Evolutionary conservation across 2,888 invertebrate genomes (phyloP), one percentile per base, ranked within the genome.

Genomic region (Brenthis hecate): DNA sequence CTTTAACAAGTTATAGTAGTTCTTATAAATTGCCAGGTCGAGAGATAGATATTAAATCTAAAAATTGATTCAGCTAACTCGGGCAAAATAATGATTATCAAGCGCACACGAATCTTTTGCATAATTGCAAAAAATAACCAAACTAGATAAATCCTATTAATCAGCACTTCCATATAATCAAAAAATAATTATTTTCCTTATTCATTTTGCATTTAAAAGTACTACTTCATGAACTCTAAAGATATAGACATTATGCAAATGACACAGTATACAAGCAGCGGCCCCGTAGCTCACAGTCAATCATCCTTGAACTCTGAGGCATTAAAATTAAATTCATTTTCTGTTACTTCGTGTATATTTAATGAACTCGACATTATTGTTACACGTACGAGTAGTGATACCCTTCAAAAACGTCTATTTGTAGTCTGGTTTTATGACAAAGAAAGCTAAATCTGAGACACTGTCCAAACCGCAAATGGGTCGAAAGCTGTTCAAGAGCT

Each of bases 301-400:
- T 80, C 84, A 78, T 76, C 84, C 86, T 85, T 87, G 86, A 87
- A 85, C 87, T 75, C 72, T 56, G 57, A 67, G 63, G 74, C 75
- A 79, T 83, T 81, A 78, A 83, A 79, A 36, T 53, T 43, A 62
- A 61, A 62, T 53, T 51, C 32, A 36, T 53, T 62, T 62, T 62
- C 19, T 53, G 36, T 53, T 62, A 36, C 32, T 16, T 14, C 51
- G 51, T 43, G 51, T 53, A 62, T 51, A 50, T 23, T 58, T 48
- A 48, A 58, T 48, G 13, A 61, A n/a, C 16, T 36, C 16, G 36
- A 14, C 16, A 1, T 14, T 19, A 53, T 53, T 50, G 50, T 60
- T 60, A 51, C 8, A 16, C 53, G 13, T n/a, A 36, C 36, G 36
- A 28, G 28, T 43, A 43, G 36, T 43, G 11, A 43, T 43, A 43